These are phyloP conservation scores for Ochropleura leucogaster DNA, from an alignment of 2,888 invertebrate genomes.

Conservation along the genomic window DNA sequence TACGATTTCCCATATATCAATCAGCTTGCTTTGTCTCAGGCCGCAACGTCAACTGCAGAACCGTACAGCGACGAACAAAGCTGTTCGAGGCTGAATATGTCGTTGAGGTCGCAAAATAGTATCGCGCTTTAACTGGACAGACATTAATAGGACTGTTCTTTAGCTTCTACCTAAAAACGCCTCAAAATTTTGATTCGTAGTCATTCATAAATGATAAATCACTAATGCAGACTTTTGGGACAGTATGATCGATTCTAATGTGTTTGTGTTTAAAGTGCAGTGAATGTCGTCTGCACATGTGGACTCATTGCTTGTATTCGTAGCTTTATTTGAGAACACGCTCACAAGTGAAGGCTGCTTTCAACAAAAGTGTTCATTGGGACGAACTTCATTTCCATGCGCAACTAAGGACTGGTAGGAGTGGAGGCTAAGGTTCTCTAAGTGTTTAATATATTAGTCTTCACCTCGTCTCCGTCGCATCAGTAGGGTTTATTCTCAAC, in stretches of 20 bases:
- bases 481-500: slow-evolving; percentile 80
- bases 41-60: slow-evolving; percentile 1
- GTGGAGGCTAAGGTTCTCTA: slow-evolving; percentile 73
- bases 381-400: slow-evolving; percentile 68
- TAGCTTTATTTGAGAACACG: slow-evolving; percentile 21
- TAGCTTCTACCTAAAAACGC: slow-evolving; percentile 7
- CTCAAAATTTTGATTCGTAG: slow-evolving; percentile 24
- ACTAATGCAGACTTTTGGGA: slow-evolving; percentile 5
- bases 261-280: slow-evolving; percentile 35
- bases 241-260: slow-evolving; percentile 28
- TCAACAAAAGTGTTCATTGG: slow-evolving; percentile 51
- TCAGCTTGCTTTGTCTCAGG: slow-evolving; percentile 11
- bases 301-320: slow-evolving; percentile 19
- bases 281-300: slow-evolving; percentile 32
- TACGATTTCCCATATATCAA: slow-evolving; percentile 12
- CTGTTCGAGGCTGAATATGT: not conserved
- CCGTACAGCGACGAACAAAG: slow-evolving; percentile 18
- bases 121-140: not conserved
- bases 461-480: slow-evolving; percentile 81
- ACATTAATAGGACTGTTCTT: slow-evolving; percentile 39
- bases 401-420: slow-evolving; percentile 72
- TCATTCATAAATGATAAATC: slow-evolving; percentile 9
- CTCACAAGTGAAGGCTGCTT: slow-evolving; percentile 64
- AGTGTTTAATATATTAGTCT: slow-evolving; percentile 72
- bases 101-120: not conserved